These are phyloP conservation scores for Enteromius treurensis DNA, from an alignment of 2,797 vertebrate species.

Conservation along the genomic window DNA sequence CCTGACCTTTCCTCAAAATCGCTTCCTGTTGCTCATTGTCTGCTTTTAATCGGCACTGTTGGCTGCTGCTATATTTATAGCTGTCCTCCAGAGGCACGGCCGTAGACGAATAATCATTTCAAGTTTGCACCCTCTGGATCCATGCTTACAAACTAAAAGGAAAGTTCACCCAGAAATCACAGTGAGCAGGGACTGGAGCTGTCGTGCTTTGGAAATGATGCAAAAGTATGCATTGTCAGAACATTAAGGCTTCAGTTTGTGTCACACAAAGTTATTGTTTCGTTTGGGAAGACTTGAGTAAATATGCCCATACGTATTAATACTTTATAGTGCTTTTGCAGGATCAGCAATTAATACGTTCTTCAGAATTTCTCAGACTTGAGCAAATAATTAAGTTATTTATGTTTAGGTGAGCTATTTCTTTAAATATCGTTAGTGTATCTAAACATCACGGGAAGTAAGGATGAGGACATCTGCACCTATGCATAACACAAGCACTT, in stretches of 20 bases:
- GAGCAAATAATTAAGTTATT: not conserved
- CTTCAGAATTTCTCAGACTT: not conserved
- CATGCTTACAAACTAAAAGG: not conserved
- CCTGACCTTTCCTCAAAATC: slow-evolving; percentile 64
- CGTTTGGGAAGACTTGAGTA: not conserved
- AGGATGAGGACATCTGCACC: not conserved
- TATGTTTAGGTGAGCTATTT: not conserved
- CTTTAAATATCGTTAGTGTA: not conserved
- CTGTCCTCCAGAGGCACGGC: slow-evolving; percentile 50
- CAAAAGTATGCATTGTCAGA: not conserved
- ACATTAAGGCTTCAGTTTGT: not conserved
- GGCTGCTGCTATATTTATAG: slow-evolving; percentile 61
- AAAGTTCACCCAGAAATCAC: not conserved
- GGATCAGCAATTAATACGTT: not conserved
- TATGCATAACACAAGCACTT: not conserved
- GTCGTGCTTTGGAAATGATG: not conserved
- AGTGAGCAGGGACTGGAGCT: not conserved
- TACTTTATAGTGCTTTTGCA: not conserved
- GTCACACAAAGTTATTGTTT: not conserved
- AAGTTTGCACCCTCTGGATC: slow-evolving; percentile 17
- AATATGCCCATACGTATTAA: not conserved
- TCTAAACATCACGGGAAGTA: not conserved
- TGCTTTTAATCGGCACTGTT: slow-evolving; percentile 60
- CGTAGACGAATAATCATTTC: slow-evolving; percentile 45
- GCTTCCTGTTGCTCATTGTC: slow-evolving; percentile 66